Evolutionary conservation across 2,113 vertebrate genomes (phyloP).

Genomic region (Apteryx mantelli): DNA sequence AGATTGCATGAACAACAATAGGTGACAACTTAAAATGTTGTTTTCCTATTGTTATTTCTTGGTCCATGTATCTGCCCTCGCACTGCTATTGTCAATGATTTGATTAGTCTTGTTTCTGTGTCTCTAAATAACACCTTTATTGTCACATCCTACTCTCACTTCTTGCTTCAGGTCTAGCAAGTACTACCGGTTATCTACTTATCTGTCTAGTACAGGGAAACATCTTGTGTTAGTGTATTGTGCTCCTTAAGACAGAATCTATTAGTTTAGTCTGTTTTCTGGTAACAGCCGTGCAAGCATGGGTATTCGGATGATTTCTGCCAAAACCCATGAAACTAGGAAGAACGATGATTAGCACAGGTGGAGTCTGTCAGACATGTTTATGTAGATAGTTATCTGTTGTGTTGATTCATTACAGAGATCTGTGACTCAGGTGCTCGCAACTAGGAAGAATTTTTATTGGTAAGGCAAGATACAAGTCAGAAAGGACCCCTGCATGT

Average conservation of each 20-base stretch:
- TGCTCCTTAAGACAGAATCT: not conserved
- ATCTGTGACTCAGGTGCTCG: not conserved
- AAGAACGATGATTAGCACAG: rapidly evolving
- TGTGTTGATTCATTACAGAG: not conserved
- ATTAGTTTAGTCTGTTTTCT: not conserved
- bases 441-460: not conserved
- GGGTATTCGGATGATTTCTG: not conserved
- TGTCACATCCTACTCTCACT: constrained; percentile 15
- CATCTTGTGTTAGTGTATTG: not conserved
- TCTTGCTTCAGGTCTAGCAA: not conserved
- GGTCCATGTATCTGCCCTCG: not conserved
- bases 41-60: not conserved
- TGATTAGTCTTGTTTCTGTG: not conserved
- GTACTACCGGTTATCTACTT: not conserved
- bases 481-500: not conserved
- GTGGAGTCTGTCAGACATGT: not conserved
- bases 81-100: not conserved
- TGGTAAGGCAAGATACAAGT: not conserved
- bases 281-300: not conserved
- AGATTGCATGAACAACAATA: not conserved
- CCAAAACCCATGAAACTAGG: not conserved
- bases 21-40: not conserved
- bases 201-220: not conserved
- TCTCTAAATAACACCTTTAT: constrained; percentile 26
- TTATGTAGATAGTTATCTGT: not conserved